Evolutionary conservation across 2,113 vertebrate genomes (phyloP), one percentile per base, ranked within the genome.

Genomic region (Chroicocephalus ridibundus): DNA sequence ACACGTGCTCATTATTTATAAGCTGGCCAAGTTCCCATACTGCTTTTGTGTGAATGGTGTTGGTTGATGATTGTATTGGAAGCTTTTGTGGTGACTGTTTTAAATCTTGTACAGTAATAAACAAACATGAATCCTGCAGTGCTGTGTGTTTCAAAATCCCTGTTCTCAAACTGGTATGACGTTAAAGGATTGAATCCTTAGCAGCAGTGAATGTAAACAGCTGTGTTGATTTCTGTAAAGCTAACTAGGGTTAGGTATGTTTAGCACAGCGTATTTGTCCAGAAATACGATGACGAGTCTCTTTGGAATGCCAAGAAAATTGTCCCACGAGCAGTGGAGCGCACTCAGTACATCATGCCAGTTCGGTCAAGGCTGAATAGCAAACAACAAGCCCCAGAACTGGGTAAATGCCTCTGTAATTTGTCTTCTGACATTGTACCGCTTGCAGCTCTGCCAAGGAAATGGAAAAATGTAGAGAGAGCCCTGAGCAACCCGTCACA

Each of bases 371-470:
- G 86, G 84, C 96, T 96, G 93, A 97, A 90, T 78, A 94, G 93
- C 66, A 55, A 70, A 66, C 1, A 8, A 81, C 84, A 64, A 80
- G 89, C 51, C 78, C 74, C 82, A 93, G 89, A 83, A 88, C 55
- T 70, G 96, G 58, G 94, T 85, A 96, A 96, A 93, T 82, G 94
- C 74, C 89, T 85, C 91, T 94, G 74, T 93, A 89, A 96, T 95
- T 94, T 97, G 94, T 96, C 93, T 97, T 87, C 86, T 93, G 95
- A 87, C 87, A 55, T 54, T 69, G 78, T 64, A 38, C 84, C 82
- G 82, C 96, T 88, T 90, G 89, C 94, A 95, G 93, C 78, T 94
- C 93, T 96, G 97, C 93, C 93, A 94, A 82, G 91, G 86, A 95
- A 91, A 91, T 95, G 78, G 55, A 77, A 95, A 93, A 97, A 90